Percentiles rank a stretch among this genome's conserved stretches.
Evolutionary conservation across 2,888 invertebrate species (phyloP).

Genomic region (Muschampia plurimacula): DNA sequence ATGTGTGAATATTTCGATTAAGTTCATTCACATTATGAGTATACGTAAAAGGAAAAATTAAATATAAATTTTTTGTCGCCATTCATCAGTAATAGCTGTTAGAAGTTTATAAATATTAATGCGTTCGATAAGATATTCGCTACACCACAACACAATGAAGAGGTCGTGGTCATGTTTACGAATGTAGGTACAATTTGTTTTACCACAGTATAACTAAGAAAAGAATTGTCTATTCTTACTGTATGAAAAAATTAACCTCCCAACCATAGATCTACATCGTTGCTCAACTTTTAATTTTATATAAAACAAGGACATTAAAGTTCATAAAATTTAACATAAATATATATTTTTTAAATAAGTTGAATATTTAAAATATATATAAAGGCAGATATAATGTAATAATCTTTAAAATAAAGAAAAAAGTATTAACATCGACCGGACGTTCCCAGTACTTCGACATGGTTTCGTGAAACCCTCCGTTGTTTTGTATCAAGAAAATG

Average conservation of each 20-base stretch:
- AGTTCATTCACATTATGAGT: conserved; percentile 21
- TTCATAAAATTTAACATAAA: not conserved
- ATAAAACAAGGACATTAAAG: too few species aligned
- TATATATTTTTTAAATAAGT: not conserved
- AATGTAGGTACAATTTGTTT: not conserved
- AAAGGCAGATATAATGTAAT: not conserved
- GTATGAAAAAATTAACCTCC: conserved; percentile 1
- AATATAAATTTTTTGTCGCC: conserved; percentile 22
- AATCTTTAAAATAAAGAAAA: not conserved
- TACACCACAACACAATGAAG: conserved; percentile 9
- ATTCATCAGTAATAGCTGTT: conserved; percentile 13
- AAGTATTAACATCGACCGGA: conserved; percentile 64
- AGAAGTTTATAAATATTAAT: conserved; percentile 28
- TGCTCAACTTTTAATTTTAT: not conserved
- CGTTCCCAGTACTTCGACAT: conserved; percentile 67
- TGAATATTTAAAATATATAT: not conserved
- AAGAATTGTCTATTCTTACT: not conserved
- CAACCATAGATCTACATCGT: not conserved
- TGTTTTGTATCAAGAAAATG: conserved; percentile 92
- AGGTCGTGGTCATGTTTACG: conserved; percentile 20
- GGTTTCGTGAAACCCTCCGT: conserved; percentile 83
- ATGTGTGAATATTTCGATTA: conserved; percentile 9
- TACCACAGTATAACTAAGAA: not conserved
- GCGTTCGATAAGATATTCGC: conserved; percentile 14
- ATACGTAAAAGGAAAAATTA: conserved; percentile 11